Conservation (phyloP, 1,140 invertebrate species). For the Bombus picipes region DNA sequence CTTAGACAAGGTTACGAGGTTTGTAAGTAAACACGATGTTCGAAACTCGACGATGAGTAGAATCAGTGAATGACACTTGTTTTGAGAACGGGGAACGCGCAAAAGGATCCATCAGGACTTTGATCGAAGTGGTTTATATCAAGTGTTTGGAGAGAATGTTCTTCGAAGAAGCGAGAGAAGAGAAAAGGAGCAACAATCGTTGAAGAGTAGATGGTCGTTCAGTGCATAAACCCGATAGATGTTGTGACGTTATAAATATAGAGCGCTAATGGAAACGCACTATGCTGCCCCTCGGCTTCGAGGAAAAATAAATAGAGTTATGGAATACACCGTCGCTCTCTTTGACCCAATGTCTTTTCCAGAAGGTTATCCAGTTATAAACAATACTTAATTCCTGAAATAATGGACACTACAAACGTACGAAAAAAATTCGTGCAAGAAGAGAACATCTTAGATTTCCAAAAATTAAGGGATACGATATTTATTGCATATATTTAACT, state of each 20-base stretch:
- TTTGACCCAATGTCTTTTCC: not conserved
- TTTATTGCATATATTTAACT: not conserved
- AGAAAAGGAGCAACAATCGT: not conserved
- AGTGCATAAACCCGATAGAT: slow-evolving; percentile 8
- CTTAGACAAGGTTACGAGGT: too few relatives aligned
- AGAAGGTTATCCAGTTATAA: not conserved
- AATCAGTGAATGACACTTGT: not conserved
- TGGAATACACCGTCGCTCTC: too few relatives aligned
- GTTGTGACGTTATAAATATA: slow-evolving; percentile 5
- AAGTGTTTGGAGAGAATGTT: not conserved
- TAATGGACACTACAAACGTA: fast-evolving
- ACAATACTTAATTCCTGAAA: not conserved
- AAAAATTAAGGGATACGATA: not conserved
- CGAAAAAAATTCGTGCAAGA: too few relatives aligned
- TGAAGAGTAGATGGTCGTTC: not conserved
- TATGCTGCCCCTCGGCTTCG: not conserved
- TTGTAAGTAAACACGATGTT: not conserved
- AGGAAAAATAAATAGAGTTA: slow-evolving; percentile 2
- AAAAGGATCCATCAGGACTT: not conserved
- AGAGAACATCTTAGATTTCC: not conserved
- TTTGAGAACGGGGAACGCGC: not conserved
- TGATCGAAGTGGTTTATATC: not conserved
- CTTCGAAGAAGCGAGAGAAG: not conserved
- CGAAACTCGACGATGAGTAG: not conserved
- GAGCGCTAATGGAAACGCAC: not conserved